Evolutionary conservation across 2,113 vertebrate genomes (phyloP), one percentile per base, ranked within the genome.

Genomic region (Ploceus nigricollis): DNA sequence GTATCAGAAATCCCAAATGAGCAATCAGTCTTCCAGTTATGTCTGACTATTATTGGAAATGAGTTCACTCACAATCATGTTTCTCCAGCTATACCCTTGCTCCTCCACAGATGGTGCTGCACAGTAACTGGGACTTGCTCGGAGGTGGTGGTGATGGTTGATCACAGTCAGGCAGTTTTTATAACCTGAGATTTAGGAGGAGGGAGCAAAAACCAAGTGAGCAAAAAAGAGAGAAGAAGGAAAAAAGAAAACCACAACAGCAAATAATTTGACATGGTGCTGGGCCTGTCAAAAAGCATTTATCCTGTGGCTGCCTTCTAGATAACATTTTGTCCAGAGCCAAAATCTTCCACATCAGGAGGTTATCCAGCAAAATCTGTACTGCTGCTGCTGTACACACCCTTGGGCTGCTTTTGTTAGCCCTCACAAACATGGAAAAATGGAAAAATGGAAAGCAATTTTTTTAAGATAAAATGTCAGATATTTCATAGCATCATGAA

Each of bases 81-180:
- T 98, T 45, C 95, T 98, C 98, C 99, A 99, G 56, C 97, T 98
- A 13, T 97, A 98, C 11, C 57, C 82, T 25, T 98, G 92, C 6
- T 97, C 93, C 30, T 98, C 98, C 45, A 96, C 82, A 72, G 98
- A 96, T 30, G 97, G 92, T 75, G 98, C 73, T 37, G 96, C 85
- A 60, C 96, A 98, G 95, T 97, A 98, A 93, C 91, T 97, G 89
- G 98, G 66, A 66, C 87, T 98, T 86, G 98, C 97, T 95, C 96
- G 97, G 75, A 97, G 56, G 6, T 98, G 94, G 11, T 98, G 91
- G 44, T 97, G 98, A n/a, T 98, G 98, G 69, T 95, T 95, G 37
- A 97, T 96, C 83, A 98, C 81, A 58, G 97, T 93, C 96, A 98
- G 96, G 48, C 97, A 98, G 91, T 98, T 98, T 94, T 98, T 98